A percentile compares a stretch with the other conserved stretches of the same genome.
Conservation (phyloP, 2,113 vertebrate species). For the Melanostigma gelatinosum region DNA sequence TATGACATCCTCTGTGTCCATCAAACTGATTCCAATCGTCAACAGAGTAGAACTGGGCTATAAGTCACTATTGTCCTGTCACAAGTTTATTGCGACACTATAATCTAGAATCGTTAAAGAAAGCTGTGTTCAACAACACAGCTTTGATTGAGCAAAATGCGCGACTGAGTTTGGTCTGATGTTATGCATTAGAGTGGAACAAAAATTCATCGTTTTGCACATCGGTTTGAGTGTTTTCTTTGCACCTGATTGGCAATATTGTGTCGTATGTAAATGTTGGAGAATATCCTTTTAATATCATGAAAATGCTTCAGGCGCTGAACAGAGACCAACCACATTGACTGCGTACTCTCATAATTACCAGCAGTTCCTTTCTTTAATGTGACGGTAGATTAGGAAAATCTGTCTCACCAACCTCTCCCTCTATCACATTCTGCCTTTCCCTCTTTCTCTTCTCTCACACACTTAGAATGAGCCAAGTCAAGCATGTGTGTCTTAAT, state of each 20-base stretch:
- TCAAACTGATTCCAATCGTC: background rate
- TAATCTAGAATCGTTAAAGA: background rate
- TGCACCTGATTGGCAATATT: background rate
- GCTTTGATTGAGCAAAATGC: too few relatives aligned
- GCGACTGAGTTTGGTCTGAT: background rate
- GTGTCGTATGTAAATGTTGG: background rate
- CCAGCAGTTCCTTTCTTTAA: background rate
- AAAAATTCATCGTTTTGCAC: background rate
- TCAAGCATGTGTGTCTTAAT: conserved; percentile 61
- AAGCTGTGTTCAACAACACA: background rate
- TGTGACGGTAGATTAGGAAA: conserved; percentile 23
- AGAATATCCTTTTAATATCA: background rate
- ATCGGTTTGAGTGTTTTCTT: background rate
- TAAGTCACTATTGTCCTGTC: background rate
- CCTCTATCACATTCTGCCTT: conserved; percentile 12
- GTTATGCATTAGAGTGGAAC: background rate
- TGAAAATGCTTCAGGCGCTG: background rate
- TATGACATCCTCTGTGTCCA: background rate
- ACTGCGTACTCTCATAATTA: background rate
- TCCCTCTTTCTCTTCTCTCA: background rate
- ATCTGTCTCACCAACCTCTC: background rate
- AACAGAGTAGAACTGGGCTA: background rate
- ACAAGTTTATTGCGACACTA: conserved; percentile 1
- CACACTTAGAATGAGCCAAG: conserved; percentile 23
- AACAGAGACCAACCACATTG: background rate